Conservation (phyloP, 2,113 vertebrate species). For the Vimba vimba region DNA sequence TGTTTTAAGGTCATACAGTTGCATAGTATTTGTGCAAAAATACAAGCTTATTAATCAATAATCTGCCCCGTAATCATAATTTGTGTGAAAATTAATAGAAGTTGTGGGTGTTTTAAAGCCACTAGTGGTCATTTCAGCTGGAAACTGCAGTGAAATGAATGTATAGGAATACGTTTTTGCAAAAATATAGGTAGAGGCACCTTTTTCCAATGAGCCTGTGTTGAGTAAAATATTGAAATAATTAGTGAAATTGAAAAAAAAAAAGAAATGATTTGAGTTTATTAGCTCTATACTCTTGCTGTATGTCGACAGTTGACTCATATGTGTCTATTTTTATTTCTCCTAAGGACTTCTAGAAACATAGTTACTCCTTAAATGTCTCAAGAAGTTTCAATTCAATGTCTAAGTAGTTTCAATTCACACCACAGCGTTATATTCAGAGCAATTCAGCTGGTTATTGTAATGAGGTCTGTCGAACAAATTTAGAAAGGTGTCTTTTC, state of each 20-base stretch:
- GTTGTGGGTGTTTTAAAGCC: background rate
- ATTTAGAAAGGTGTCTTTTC: constrained; percentile 29
- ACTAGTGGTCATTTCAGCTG: background rate
- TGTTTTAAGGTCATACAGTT: background rate
- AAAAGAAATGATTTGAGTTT: background rate
- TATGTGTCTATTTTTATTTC: background rate
- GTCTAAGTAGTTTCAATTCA: constrained; percentile 1
- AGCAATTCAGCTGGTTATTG: constrained; percentile 28
- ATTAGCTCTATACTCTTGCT: background rate
- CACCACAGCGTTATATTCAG: background rate
- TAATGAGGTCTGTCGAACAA: background rate
- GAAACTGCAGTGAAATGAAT: background rate
- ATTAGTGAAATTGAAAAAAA: background rate
- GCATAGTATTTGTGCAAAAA: background rate
- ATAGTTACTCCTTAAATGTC: background rate
- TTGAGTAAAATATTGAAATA: background rate
- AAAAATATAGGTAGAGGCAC: too few relatives aligned
- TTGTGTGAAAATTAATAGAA: background rate
- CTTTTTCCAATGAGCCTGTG: background rate
- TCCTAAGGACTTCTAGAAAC: background rate
- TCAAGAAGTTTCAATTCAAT: background rate
- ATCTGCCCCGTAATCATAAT: background rate
- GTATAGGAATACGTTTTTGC: background rate
- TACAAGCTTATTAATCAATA: background rate
- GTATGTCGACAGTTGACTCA: background rate